Base-by-base conservation (phyloP, 2,797 vertebrate species). In the Melanotaenia pygmaea region DNA sequence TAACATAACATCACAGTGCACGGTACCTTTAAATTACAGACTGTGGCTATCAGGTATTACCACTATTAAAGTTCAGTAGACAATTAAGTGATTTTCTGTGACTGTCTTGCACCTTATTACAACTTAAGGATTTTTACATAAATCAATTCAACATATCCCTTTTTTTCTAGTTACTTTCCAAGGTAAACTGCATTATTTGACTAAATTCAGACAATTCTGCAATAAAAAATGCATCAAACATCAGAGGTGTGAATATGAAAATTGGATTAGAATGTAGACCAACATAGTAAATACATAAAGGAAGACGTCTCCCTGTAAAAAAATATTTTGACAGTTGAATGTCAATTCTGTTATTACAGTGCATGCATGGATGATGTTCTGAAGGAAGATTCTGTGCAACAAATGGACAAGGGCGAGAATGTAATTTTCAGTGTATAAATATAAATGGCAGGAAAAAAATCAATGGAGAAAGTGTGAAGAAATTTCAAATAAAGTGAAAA, bases 401-500 rank as follows among this genome's bases (percentile, higher is more conserved):
- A 88, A 86, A 88, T 70, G 74, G 58, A 30, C 60, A 64, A 64
- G 56, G 79, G 80, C 30, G 35, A 64, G 82, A 79, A 79, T 83
- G 58, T 54, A 59, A 84, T 87, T 85, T 77, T 69, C 50, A 72
- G 26, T 61, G 61, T 69, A 80, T 74, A 64, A 37, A 74, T 86
- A 88, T 51, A 62, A 76, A 85, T 77, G 53, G 64, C 38, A 70
- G 51, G 51, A 37, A 45, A 64, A 53, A 71, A 69, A 72, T 65
- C 56, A 1, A 82, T 73, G n/a, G 20, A 54, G 59, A 75, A 85
- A 79, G 76, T 74, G 78, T 58, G 54, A 79, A 62, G 84, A 81
- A 94, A 95, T 95, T 94, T 95, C 94, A 95, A 96, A 95, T 96
- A 95, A 95, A 95, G 93, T 91, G 85, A 90, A 95, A 90, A 96